phyloP scores from a whole-genome alignment of 1,140 invertebrate species.

The Frieseomelitta varia region DNA sequence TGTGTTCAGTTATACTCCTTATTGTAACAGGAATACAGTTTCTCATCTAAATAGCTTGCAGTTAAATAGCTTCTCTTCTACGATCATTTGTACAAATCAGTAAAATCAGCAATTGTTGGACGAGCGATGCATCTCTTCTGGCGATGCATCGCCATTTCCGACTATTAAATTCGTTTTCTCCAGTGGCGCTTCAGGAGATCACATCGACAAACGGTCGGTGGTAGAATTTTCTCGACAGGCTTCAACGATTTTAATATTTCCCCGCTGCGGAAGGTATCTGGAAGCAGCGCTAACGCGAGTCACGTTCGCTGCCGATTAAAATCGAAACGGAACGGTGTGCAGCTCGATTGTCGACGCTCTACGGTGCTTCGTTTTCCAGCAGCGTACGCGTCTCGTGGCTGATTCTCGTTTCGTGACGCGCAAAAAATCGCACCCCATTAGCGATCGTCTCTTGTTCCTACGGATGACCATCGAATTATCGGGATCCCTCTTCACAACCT shows the following conservation, averaged over 20 bases:
- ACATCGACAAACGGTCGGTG: neutral
- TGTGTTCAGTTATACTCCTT: too few species aligned
- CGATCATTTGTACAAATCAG: neutral
- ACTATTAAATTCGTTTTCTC: neutral
- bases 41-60: neutral
- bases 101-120: neutral
- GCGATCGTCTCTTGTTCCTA: neutral
- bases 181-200: neutral
- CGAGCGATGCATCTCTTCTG: neutral
- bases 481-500: neutral
- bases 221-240: neutral
- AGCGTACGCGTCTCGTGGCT: neutral
- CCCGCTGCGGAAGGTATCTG: neutral
- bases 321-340: constrained; percentile 1
- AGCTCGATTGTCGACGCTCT: neutral
- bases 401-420: neutral
- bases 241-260: constrained; percentile 10
- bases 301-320: constrained; percentile 31
- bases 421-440: constrained; percentile 32
- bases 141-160: neutral
- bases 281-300: neutral
- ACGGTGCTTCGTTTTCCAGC: neutral
- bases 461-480: constrained; percentile 39
- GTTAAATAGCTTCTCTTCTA: neutral
- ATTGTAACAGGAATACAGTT: too few species aligned